Percentiles rank a stretch among this genome's conserved stretches.
phyloP scores from a whole-genome alignment of 2,113 vertebrate species.

The Propithecus coquereli region DNA sequence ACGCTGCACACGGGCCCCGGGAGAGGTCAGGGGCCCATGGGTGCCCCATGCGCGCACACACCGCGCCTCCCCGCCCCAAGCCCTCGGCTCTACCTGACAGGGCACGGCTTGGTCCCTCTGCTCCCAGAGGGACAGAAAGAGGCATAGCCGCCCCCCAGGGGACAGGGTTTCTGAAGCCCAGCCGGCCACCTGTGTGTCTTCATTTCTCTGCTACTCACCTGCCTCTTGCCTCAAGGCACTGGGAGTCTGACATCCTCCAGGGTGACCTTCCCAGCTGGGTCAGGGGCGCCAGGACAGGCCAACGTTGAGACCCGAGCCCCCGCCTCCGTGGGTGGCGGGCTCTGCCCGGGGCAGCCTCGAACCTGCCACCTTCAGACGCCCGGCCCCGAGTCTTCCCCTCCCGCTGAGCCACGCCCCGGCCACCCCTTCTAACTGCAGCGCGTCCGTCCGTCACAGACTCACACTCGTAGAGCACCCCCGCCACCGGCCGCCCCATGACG shows the following conservation, averaged over 20 bases:
- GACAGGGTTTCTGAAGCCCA: fast-evolving
- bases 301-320: neutral
- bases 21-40: too few relatives aligned
- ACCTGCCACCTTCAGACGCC: neutral
- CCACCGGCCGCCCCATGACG: neutral
- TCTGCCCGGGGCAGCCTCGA: neutral
- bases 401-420: neutral
- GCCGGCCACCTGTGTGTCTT: neutral
- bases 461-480: conserved; percentile 68
- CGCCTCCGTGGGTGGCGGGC: neutral
- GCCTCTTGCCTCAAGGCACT: neutral
- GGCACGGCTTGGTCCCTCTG: neutral
- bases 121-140: too few relatives aligned
- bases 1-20: fast-evolving
- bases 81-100: neutral
- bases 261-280: neutral
- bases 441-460: conserved; percentile 81
- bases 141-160: fast-evolving
- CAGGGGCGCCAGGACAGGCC: neutral
- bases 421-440: conserved; percentile 81
- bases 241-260: neutral
- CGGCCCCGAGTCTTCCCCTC: neutral
- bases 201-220: neutral
- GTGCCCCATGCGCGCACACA: neutral
- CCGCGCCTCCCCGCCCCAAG: fast-evolving